Conservation (phyloP, 2,888 invertebrate species). For the Torymus auratus region DNA sequence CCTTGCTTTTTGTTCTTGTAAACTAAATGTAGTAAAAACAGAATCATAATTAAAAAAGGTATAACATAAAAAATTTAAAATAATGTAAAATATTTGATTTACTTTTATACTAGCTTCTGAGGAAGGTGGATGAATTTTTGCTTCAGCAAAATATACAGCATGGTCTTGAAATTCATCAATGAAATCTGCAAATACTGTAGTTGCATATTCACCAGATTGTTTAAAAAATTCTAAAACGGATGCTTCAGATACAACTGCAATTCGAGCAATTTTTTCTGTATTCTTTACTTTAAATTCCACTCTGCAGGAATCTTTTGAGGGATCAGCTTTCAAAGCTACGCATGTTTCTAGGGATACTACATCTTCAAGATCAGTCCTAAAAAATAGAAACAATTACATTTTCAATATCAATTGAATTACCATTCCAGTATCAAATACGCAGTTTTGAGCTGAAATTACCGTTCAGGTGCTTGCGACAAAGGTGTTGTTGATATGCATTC, state of each 20-base stretch:
- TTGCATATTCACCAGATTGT: conserved; percentile 75
- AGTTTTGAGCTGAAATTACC: conserved; percentile 59
- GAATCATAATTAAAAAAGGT: background rate
- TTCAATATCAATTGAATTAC: background rate
- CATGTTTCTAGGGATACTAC: conserved; percentile 73
- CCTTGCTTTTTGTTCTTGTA: conserved; percentile 70
- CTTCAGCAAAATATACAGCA: conserved; percentile 71
- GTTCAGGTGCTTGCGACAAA: conserved; percentile 60
- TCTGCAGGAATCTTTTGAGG: conserved; percentile 65
- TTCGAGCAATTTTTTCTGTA: conserved; percentile 69
- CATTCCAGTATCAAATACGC: too few relatives aligned
- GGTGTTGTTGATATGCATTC: conserved; percentile 65
- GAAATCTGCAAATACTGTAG: conserved; percentile 72
- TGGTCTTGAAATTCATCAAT: conserved; percentile 74
- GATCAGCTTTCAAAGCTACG: conserved; percentile 61
- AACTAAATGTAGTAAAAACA: conserved; percentile 68
- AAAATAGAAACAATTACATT: conserved; percentile 52
- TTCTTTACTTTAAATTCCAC: conserved; percentile 70
- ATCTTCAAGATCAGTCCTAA: conserved; percentile 72
- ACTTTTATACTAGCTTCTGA: conserved; percentile 72
- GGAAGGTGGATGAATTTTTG: conserved; percentile 68
- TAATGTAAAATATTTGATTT: conserved; percentile 44
- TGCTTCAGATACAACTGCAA: conserved; percentile 75
- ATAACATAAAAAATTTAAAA: conserved; percentile 2
- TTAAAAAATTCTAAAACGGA: conserved; percentile 77